A percentile compares a stretch with the other conserved stretches of the same genome.
phyloP scores from a whole-genome alignment of 2,797 vertebrate genomes.

The Chrysocyon brachyurus region DNA sequence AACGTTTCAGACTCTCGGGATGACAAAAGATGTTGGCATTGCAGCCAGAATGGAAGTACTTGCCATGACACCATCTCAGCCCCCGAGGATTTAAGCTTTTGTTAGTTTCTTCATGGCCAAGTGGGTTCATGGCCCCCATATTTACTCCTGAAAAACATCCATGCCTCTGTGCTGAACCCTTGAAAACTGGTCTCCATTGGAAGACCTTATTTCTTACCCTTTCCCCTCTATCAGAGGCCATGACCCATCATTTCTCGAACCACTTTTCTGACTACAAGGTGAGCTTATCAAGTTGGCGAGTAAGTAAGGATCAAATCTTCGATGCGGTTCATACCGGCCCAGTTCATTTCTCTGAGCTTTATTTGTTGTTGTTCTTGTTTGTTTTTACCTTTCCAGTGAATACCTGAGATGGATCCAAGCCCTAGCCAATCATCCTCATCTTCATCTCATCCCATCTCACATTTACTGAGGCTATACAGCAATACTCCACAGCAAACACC shows the following conservation, averaged over 20 bases:
- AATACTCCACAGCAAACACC: rapidly evolving
- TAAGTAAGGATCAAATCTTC: not conserved
- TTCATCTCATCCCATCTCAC: not conserved
- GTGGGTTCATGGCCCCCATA: slow-evolving; percentile 59
- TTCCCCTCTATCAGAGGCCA: not conserved
- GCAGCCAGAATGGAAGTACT: slow-evolving; percentile 91
- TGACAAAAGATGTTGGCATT: slow-evolving; percentile 94
- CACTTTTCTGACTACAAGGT: not conserved
- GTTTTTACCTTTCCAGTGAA: not conserved
- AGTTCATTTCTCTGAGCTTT: not conserved
- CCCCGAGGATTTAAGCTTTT: slow-evolving; percentile 79
- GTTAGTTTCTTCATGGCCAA: slow-evolving; percentile 66
- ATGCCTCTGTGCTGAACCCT: not conserved
- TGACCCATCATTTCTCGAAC: not conserved
- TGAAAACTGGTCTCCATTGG: not conserved
- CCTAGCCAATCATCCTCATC: not conserved
- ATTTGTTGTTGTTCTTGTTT: not conserved
- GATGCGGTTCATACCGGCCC: not conserved
- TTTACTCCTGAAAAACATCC: slow-evolving; percentile 70
- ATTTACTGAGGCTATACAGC: rapidly evolving
- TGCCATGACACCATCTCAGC: slow-evolving; percentile 89
- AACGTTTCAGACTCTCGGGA: slow-evolving; percentile 92
- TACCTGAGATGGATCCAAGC: not conserved
- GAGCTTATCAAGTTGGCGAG: not conserved
- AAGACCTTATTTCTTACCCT: not conserved